Base-by-base conservation (phyloP, 2,113 vertebrate genomes). In the Poeciliopsis occidentalis region DNA sequence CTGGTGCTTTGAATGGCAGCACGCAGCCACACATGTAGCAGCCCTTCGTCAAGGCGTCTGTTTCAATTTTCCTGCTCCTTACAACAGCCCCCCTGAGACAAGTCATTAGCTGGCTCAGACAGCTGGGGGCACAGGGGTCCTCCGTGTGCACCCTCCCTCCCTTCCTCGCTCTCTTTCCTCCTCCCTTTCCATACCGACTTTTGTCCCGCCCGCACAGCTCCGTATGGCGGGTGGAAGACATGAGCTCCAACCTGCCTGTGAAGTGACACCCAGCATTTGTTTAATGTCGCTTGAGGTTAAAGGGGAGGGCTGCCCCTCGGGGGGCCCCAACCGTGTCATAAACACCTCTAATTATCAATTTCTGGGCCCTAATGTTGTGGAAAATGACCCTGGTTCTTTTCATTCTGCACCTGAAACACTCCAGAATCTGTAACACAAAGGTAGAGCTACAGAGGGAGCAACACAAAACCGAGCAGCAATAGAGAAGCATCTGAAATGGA, bases 31-130 rank as follows among this genome's bases (percentile, higher is more conserved):
- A 92, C 92, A 94, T 93, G 93, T 93, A 90, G 94, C 88, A 87
- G 87, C 85, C 84, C 81, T 79, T 82, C 86, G 87, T 85, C 79
- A 77, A 87, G 87, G 89, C 94, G 94, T 95, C 95, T 95, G 94
- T 94, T 95, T 95, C 94, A 95, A 95, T 95, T 95, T 95, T 92
- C 93, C 92, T 93, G 93, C 92, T 93, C 92, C 91, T 89, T 92
- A 90, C 93, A 93, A 93, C 92, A 93, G 92, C 92, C 91, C 94
- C 94, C 94, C 91, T 88, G 94, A 94, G 95, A 95, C 90, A 84
- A 89, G 93, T 94, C 95, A 95, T 95, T 95, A 95, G 94, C 93
- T 92, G 91, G 84, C 91, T 93, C 92, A 94, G 95, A 95, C 95
- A 95, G 94, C 94, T 95, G 94, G 94, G 95, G 95, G 95, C 93